Evolutionary conservation across 2,113 vertebrate species (phyloP), one percentile per base, ranked within the genome.

Genomic region (Hemiprocne comata): DNA sequence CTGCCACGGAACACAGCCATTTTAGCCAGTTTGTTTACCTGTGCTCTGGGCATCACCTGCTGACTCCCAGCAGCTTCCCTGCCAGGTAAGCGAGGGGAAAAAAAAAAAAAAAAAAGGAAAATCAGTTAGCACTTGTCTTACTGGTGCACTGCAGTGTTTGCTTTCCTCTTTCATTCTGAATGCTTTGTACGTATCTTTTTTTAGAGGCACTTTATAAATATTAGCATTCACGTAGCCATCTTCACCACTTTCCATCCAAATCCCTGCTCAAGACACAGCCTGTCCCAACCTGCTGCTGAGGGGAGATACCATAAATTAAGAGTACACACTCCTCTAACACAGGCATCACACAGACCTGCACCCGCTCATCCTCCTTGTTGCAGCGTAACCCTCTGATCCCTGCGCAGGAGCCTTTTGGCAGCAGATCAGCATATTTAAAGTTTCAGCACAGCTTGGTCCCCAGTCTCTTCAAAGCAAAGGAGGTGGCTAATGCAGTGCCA

Each of bases 161-260:
- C 88, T 93, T 83, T 77, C 90, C 75, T 66, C 60, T 73, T 36
- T 36, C 23, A 62, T 38, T 57, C 78, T 28, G 13, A 8, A 71
- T 4, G 55, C 67, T 77, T 17, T 19, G 36, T 13, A 46, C 33
- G 3, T 31, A 2, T 29, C 51, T 48, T 60, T 54, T 58, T 64
- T 29, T 12, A 40, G 44, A 85, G 57, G 38, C 14, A 48, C 9
- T 80, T 78, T 11, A 29, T 55, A 48, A 93, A 82, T 21, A 11
- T 9, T 0, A 53, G 16, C 9, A 15, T 50, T 83, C 50, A n/a
- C 0, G 0, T 2, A 57, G 67, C 44, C 1, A 0, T 16, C 75
- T 33, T 38, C 62, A 48, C 28, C 4, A 7, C 85, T 53, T 44
- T 25, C 57, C 71, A 87, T n/a, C 61, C 66, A 7, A 86, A 94